Evolutionary conservation across 2,888 invertebrate species (phyloP), one percentile per base, ranked within the genome.

Genomic region (Diarsia mendica): DNA sequence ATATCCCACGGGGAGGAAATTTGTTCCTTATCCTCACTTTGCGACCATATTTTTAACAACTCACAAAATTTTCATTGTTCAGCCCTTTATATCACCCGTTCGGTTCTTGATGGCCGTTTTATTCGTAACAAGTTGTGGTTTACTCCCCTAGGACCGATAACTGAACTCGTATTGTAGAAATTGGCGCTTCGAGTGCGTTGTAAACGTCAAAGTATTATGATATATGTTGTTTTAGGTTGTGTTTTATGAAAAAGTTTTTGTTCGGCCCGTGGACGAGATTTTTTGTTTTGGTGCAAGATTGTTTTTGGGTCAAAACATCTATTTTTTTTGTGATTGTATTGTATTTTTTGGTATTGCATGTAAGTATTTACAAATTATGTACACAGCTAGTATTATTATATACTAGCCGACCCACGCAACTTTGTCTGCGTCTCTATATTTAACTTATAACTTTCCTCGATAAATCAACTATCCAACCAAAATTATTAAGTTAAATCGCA

Each of bases 51-150:
- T 84, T 80, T 72, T 60, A 80, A 69, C n/a, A 72, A 64, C 80
- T 67, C 67, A 51, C 76, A 82, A 84, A 80, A 80, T 70, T 80
- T 84, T 84, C 76, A 84, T 76, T 80, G 72, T 80, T 70, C 67
- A 61, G 63, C 66, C 68, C 71, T 80, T 84, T 70, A 80, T 76
- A 69, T 70, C 68, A 64, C 76, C 69, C 67, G 70, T 84, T 82
- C 55, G 61, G 63, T 72, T 63, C 60, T 70, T 70, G 77, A 82
- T 79, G 73, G 72, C 63, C 72, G 70, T 80, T 85, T 83, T 80
- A 84, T 80, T 72, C 72, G 72, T 61, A 73, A 82, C 85, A 84
- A 85, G 80, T 79, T 66, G 76, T 72, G 70, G 68, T 67, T 39
- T 20, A 63, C 53, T 81, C 87, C 75, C 85, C n/a, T 13, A 33